Evolutionary conservation across 2,888 invertebrate species (phyloP).

Genomic region (Trilocha varians): DNA sequence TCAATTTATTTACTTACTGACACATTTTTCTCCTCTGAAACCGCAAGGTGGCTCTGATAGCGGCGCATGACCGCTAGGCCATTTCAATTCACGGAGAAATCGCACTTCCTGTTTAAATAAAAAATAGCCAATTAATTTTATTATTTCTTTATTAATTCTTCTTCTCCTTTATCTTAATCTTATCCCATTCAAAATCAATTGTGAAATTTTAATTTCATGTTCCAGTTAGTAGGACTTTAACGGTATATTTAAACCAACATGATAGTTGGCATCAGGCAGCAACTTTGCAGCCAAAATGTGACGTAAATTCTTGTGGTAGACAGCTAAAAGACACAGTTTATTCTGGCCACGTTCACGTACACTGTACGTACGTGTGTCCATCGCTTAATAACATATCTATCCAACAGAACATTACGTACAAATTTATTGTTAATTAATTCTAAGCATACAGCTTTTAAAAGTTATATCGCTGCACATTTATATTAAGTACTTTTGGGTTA

Average conservation of each 20-base stretch:
- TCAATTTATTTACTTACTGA: conserved; percentile 77
- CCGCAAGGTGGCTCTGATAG: conserved; percentile 91
- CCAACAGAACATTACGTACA: conserved; percentile 8
- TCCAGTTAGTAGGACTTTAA: conserved; percentile 29
- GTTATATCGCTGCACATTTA: background rate
- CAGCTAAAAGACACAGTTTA: conserved; percentile 33
- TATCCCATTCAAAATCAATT: too few species aligned
- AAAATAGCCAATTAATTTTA: too few species aligned
- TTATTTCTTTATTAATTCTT: too few species aligned
- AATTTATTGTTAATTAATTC: background rate
- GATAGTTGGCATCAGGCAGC: conserved; percentile 43
- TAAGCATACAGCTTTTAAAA: background rate
- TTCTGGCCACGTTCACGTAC: conserved; percentile 39
- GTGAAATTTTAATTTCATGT: conserved; percentile 13
- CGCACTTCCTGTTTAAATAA: conserved; percentile 79
- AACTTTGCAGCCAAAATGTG: conserved; percentile 44
- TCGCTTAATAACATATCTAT: conserved; percentile 23
- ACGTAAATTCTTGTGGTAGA: conserved; percentile 30
- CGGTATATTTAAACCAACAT: conserved; percentile 22
- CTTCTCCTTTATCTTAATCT: too few species aligned
- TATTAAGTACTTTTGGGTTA: background rate
- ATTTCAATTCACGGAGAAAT: conserved; percentile 80
- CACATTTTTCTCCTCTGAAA: conserved; percentile 91
- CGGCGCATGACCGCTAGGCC: conserved; percentile 85
- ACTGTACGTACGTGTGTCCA: conserved; percentile 28